Conservation (phyloP, 1,140 invertebrate species). For the Triops cancriformis region DNA sequence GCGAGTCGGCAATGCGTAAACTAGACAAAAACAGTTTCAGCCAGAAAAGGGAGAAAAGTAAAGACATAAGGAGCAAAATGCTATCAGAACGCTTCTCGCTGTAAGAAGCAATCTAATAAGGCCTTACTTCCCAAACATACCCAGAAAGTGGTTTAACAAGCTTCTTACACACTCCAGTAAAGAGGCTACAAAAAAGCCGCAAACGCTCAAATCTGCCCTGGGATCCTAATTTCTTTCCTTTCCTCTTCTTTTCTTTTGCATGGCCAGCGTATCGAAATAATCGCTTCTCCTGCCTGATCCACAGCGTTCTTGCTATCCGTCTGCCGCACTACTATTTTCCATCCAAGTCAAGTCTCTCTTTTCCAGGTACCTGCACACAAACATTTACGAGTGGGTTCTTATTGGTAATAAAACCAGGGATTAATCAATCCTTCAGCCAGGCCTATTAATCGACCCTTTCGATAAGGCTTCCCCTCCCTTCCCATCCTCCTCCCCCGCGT, state of each 20-base stretch:
- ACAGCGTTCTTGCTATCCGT: background rate
- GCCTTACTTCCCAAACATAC: background rate
- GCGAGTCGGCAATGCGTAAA: too few relatives aligned
- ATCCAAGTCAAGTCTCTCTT: background rate
- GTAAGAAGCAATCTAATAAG: background rate
- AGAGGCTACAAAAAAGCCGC: background rate
- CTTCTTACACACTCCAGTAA: background rate
- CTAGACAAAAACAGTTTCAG: too few relatives aligned
- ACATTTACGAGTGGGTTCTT: background rate
- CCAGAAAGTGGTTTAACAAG: background rate
- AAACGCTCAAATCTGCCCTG: background rate
- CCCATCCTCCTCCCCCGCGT: background rate
- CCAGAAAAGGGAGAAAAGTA: too few relatives aligned
- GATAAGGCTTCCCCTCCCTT: background rate
- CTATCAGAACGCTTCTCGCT: too few relatives aligned
- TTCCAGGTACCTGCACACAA: constrained; percentile 9
- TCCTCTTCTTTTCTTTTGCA: background rate
- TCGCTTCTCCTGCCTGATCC: background rate
- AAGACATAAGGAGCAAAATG: too few relatives aligned
- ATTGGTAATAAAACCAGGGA: constrained; percentile 3
- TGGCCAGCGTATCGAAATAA: background rate
- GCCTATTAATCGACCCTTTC: constrained; percentile 5
- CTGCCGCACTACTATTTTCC: background rate
- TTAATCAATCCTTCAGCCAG: background rate
- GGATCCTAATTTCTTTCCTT: background rate